These are phyloP conservation scores for Hydractinia symbiolongicarpus DNA, from an alignment of 30 jellyfish, hydroid and myxozoan genomes.

Conservation along the genomic window DNA sequence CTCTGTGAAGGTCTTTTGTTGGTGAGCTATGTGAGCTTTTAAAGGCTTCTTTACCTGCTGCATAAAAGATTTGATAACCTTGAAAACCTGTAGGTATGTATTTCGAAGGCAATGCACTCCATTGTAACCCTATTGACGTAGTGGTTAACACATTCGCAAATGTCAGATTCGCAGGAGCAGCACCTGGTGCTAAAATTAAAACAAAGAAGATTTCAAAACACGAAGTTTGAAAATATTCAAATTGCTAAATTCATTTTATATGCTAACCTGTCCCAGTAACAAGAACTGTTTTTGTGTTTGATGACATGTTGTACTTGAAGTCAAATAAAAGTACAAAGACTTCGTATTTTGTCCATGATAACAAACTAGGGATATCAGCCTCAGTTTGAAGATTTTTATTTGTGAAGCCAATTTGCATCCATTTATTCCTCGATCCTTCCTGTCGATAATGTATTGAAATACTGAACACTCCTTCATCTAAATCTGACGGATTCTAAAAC, in stretches of 20 bases:
- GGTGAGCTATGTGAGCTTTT: not conserved
- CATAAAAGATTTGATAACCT: slow-evolving; percentile 28
- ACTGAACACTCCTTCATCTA: not conserved
- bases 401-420: slow-evolving; percentile 22
- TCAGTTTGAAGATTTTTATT: not conserved
- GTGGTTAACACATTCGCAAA: slow-evolving; percentile 7
- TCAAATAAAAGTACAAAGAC: slow-evolving; percentile 35
- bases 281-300: slow-evolving; percentile 41
- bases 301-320: slow-evolving; percentile 22
- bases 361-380: slow-evolving; percentile 1
- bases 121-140: slow-evolving; percentile 1
- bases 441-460: not conserved
- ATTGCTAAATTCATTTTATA: no score
- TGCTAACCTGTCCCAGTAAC: slow-evolving; percentile 52
- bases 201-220: not conserved
- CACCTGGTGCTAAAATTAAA: slow-evolving; percentile 24
- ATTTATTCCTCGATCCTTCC: not conserved
- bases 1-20: slow-evolving; percentile 3
- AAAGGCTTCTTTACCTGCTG: not conserved
- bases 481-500: slow-evolving; percentile 24
- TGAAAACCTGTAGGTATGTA: slow-evolving; percentile 12
- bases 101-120: slow-evolving; percentile 13
- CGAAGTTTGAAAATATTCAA: not conserved
- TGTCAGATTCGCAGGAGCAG: slow-evolving; percentile 25
- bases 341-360: slow-evolving; percentile 43